Evolutionary conservation across 2,888 invertebrate genomes (phyloP), one percentile per base, ranked within the genome.

Genomic region (Ceramica pisi): DNA sequence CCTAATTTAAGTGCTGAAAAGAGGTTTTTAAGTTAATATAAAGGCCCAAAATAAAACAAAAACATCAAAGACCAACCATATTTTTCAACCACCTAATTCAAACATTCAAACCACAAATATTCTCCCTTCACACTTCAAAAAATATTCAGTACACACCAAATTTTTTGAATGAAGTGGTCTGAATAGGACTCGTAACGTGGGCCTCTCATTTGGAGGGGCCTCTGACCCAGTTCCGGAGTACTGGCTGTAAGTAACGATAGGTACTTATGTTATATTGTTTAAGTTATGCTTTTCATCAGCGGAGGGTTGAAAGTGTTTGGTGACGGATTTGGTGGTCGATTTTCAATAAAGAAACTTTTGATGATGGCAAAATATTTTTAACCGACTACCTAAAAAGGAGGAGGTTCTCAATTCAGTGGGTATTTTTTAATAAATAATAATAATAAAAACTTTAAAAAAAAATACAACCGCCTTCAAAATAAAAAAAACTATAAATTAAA

Each of bases 201-300:
- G 69, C 35, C 80, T 64, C 63, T 79, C 56, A 64, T 79, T 70
- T 67, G 21, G 56, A 79, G 80, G 64, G 66, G 48, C 66, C 50
- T 64, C 70, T 79, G 78, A 79, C 78, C 78, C 53, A 79, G 75
- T 67, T 79, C 10, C 0, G 19, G 21, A 53, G 69, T 46, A 61
- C 66, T 38, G 66, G 12, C 66, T 74, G 69, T 57, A 61, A 67
- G 64, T 79, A 67, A 79, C 53, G 21, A 46, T 59, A 31, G 35
- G 41, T 51, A 73, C 57, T 56, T 53, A 12, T 63, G 55, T 51
- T 26, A 14, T 56, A 19, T 41, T 65, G 71, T 64, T 26, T 21
- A 57, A 16, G 21, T 53, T n/a, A 51, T 14, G 19, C 9, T 48
- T 73, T 48, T 66, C 19, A 26, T 2, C 26, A 46, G 19, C 1